Evolutionary conservation across 2,113 vertebrate genomes (phyloP).

Genomic region (Eulemur macaco): DNA sequence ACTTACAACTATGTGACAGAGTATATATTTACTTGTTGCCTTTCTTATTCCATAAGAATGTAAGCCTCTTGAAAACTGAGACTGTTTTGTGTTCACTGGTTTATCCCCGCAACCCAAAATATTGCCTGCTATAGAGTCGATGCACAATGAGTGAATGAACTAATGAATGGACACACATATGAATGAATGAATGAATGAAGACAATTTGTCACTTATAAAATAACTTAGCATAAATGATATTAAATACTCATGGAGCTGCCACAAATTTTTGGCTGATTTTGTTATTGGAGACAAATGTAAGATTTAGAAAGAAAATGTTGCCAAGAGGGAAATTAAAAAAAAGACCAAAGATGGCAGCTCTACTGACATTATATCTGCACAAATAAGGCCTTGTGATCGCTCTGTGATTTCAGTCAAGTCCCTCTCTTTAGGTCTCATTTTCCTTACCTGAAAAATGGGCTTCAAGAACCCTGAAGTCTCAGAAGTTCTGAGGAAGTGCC

Average conservation of each 20-base stretch:
- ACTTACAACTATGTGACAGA: neutral
- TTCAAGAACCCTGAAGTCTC: neutral
- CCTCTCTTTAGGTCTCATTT: neutral
- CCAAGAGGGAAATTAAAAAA: neutral
- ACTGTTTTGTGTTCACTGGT: neutral
- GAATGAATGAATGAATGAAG: neutral
- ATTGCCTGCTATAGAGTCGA: neutral
- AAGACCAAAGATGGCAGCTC: fast-evolving
- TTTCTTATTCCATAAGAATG: neutral
- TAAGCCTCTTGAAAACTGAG: neutral
- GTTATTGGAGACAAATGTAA: neutral
- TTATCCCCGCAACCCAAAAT: neutral
- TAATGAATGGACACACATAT: neutral
- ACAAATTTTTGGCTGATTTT: neutral
- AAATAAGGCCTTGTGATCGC: neutral
- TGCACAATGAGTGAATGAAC: neutral
- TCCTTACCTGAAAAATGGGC: neutral
- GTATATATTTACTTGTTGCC: fast-evolving
- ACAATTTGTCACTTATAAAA: neutral
- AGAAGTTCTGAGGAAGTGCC: neutral
- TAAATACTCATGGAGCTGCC: neutral
- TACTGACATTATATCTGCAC: neutral
- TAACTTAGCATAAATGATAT: neutral
- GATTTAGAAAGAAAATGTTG: neutral
- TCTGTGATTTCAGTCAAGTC: neutral